phyloP scores from a whole-genome alignment of 2,888 invertebrate species.

The Bhutanitis thaidina region DNA sequence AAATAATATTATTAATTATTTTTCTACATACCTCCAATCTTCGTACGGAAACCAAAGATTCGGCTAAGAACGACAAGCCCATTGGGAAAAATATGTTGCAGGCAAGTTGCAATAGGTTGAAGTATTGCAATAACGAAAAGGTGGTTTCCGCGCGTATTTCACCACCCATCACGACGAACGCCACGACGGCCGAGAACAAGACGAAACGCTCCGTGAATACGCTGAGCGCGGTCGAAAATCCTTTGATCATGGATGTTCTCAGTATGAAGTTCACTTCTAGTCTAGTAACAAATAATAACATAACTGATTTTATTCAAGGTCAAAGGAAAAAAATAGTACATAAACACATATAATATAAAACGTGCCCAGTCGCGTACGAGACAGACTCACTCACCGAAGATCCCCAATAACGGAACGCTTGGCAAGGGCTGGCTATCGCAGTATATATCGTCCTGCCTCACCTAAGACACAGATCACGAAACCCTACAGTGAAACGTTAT shows the following conservation, averaged over 20 bases:
- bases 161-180: slow-evolving; percentile 85
- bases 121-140: slow-evolving; percentile 88
- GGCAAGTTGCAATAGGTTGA: slow-evolving; percentile 84
- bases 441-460: no score
- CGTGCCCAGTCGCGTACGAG: no score
- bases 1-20: no score
- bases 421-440: no score
- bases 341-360: no score
- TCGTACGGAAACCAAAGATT: slow-evolving; percentile 81
- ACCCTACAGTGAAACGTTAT: no score
- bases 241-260: slow-evolving; percentile 83
- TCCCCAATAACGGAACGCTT: no score
- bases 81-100: slow-evolving; percentile 83
- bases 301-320: no score
- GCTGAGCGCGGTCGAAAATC: slow-evolving; percentile 82
- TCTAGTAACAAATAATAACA: slow-evolving; percentile 52
- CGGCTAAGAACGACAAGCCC: slow-evolving; percentile 81
- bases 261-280: slow-evolving; percentile 85
- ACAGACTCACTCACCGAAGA: no score
- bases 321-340: no score
- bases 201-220: slow-evolving; percentile 93
- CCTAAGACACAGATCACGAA: no score
- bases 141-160: slow-evolving; percentile 82
- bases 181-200: slow-evolving; percentile 87
- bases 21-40: slow-evolving; percentile 83